A percentile compares a stretch with the other conserved stretches of the same genome.
Evolutionary conservation across 2,888 invertebrate species (phyloP).

Genomic region (Drosophila macrothrix): DNA sequence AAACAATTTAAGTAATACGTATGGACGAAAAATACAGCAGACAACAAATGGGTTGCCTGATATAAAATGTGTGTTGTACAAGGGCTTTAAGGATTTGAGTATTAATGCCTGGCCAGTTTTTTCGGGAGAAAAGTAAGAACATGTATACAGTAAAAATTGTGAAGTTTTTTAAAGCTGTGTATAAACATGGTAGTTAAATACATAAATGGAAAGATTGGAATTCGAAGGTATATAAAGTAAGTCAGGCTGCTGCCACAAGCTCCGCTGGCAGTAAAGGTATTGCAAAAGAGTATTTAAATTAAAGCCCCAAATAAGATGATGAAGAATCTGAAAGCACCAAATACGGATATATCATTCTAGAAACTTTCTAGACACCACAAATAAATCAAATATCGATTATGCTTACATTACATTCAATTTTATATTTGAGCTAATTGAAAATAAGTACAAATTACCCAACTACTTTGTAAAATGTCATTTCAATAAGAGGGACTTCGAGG

Average conservation of each 20-base stretch:
- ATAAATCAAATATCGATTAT: neutral
- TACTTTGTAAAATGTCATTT: neutral
- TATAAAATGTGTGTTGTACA: neutral
- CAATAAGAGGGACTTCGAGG: neutral
- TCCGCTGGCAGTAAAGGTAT: neutral
- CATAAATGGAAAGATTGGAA: neutral
- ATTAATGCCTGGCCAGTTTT: neutral
- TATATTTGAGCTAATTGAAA: conserved; percentile 6
- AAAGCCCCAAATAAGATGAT: too few relatives aligned
- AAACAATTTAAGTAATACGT: neutral
- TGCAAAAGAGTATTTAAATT: neutral
- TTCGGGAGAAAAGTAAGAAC: neutral
- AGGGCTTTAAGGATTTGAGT: neutral
- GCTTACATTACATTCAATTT: conserved; percentile 31
- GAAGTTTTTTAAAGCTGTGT: neutral
- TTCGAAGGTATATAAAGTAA: neutral
- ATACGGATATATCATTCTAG: neutral
- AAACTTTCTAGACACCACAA: neutral
- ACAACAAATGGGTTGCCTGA: neutral
- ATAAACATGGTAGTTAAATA: neutral
- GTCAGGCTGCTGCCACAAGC: neutral
- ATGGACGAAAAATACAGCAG: neutral
- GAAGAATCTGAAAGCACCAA: neutral
- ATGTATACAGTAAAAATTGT: neutral
- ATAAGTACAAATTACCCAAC: neutral